A percentile compares a stretch with the other conserved stretches of the same genome.
phyloP scores from a whole-genome alignment of 2,888 invertebrate species.

The Unio delphinus region DNA sequence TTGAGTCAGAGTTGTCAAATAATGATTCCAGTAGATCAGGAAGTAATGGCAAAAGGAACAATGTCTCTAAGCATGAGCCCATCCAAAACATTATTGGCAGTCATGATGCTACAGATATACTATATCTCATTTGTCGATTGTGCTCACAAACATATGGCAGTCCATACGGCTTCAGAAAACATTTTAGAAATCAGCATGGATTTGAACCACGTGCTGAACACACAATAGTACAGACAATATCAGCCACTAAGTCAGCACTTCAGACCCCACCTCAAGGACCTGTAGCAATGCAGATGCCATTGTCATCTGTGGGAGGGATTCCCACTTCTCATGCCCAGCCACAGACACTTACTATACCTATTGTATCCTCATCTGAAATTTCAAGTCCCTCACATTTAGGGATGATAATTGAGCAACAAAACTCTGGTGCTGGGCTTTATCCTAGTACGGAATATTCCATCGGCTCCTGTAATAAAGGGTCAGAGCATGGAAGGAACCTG shows the following conservation, averaged over 20 bases:
- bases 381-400: too few relatives aligned
- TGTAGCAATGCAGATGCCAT: conserved; percentile 2
- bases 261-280: conserved; percentile 25
- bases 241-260: conserved; percentile 61
- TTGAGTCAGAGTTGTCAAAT: too few relatives aligned
- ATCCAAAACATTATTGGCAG: conserved; percentile 64
- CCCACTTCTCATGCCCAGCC: conserved; percentile 1
- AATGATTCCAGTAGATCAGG: conserved; percentile 1
- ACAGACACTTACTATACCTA: neutral
- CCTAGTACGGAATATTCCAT: neutral
- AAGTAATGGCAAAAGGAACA: conserved; percentile 24
- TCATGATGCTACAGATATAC: conserved; percentile 64
- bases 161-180: conserved; percentile 67
- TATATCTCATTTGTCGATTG: conserved; percentile 65
- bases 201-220: conserved; percentile 67
- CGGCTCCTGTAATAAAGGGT: too few relatives aligned
- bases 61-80: conserved; percentile 64
- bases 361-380: neutral
- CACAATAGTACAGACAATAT: conserved; percentile 66
- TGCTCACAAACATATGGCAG: conserved; percentile 67
- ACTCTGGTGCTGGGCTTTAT: neutral
- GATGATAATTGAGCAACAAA: too few relatives aligned
- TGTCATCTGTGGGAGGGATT: conserved; percentile 3
- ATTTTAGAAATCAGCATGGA: conserved; percentile 68
- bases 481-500: too few relatives aligned